A percentile compares a stretch with the other conserved stretches of the same genome.
Conservation (phyloP, 64 coral and sea anemone genomes). For the Orbicella faveolata region DNA sequence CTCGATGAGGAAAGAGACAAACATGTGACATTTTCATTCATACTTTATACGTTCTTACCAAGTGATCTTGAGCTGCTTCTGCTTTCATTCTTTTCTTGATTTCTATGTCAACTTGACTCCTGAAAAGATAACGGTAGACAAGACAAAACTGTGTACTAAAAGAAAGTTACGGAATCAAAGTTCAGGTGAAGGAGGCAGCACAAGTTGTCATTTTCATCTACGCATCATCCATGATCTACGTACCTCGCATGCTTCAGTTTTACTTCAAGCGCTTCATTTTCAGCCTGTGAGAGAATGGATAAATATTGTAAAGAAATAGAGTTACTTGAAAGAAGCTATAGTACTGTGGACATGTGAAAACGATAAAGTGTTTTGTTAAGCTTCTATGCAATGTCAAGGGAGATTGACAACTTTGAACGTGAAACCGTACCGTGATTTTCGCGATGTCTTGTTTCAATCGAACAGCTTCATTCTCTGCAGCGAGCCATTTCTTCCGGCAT, state of each 20-base stretch:
- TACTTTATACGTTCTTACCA: conserved; percentile 42
- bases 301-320: neutral
- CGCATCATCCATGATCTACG: neutral
- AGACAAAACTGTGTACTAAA: neutral
- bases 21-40: neutral
- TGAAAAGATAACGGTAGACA: neutral
- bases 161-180: neutral
- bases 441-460: conserved; percentile 78
- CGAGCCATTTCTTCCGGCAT: conserved; percentile 90
- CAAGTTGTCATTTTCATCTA: neutral
- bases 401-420: too few species aligned
- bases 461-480: conserved; percentile 61
- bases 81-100: conserved; percentile 91
- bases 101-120: conserved; percentile 90
- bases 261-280: conserved; percentile 87
- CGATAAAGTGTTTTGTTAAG: too few species aligned
- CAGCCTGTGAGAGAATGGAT: conserved; percentile 58
- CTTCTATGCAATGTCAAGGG: too few species aligned
- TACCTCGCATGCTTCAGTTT: conserved; percentile 93
- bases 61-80: conserved; percentile 84
- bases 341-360: too few species aligned
- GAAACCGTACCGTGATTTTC: conserved; percentile 59
- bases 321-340: too few species aligned
- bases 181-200: too few species aligned
- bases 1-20: neutral